phyloP scores from a whole-genome alignment of 2,113 vertebrate genomes.

The Numida meleagris region DNA sequence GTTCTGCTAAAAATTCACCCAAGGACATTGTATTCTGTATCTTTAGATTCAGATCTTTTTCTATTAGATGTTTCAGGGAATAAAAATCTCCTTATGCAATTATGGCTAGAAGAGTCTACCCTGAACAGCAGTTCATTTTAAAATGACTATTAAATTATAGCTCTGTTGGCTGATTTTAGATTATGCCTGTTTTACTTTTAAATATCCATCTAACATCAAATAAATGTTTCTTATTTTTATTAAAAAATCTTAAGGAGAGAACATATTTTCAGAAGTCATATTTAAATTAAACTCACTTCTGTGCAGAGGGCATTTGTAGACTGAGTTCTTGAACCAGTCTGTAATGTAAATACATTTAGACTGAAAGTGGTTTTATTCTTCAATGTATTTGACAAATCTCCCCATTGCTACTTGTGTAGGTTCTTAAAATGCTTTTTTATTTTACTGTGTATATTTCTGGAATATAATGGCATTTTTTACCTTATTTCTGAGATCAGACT shows the following conservation, averaged over 20 bases:
- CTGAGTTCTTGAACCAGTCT: accelerated
- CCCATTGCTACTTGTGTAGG: neutral
- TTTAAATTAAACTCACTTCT: neutral
- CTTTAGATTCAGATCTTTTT: neutral
- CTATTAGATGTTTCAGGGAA: neutral
- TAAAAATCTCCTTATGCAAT: neutral
- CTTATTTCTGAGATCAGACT: neutral
- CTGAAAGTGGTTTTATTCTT: neutral
- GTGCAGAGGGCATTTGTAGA: neutral
- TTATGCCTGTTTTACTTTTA: neutral
- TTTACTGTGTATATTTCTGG: neutral
- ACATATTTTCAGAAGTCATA: neutral
- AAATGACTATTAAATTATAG: neutral
- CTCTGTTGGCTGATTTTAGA: neutral
- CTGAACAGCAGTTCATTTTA: neutral
- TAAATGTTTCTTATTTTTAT: neutral
- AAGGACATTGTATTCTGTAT: neutral
- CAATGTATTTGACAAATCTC: neutral
- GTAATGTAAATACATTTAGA: neutral
- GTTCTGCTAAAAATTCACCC: neutral
- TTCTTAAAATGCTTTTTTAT: neutral
- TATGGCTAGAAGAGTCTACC: neutral
- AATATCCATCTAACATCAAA: neutral
- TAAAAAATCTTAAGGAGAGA: neutral
- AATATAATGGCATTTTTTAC: neutral